Conservation (phyloP, 2,113 vertebrate species). For the Amphiprion ocellaris region DNA sequence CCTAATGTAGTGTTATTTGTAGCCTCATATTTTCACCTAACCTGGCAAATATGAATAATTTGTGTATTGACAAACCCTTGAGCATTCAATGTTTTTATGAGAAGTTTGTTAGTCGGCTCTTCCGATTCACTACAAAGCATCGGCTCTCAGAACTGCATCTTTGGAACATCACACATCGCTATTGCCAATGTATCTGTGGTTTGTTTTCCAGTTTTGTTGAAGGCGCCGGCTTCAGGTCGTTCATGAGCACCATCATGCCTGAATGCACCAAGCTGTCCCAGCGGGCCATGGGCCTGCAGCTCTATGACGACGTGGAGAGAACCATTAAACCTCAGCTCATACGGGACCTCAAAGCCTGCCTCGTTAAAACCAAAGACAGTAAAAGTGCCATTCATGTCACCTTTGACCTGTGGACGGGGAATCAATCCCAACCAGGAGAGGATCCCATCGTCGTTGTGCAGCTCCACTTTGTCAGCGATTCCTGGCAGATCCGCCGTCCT, state of each 20-base stretch:
- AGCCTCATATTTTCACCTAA: too few relatives aligned
- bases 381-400: conserved; percentile 77
- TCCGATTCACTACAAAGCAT: too few relatives aligned
- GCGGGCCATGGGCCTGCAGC: conserved; percentile 74
- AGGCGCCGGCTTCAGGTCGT: conserved; percentile 81
- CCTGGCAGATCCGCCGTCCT: conserved; percentile 82
- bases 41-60: too few relatives aligned
- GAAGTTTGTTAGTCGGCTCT: too few relatives aligned
- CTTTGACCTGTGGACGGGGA: conserved; percentile 81
- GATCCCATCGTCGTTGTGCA: conserved; percentile 78
- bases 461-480: conserved; percentile 80
- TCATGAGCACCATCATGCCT: conserved; percentile 77
- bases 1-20: too few relatives aligned
- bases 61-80: too few relatives aligned
- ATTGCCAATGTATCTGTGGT: background rate
- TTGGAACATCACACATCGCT: too few relatives aligned
- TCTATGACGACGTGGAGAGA: conserved; percentile 84
- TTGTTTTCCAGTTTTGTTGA: conserved; percentile 78
- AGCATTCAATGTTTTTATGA: too few relatives aligned
- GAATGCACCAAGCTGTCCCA: conserved; percentile 79
- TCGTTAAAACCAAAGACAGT: conserved; percentile 51
- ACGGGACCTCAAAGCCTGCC: conserved; percentile 78
- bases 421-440: conserved; percentile 32
- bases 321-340: conserved; percentile 83
- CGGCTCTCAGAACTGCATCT: too few relatives aligned